Evolutionary conservation across 2,797 vertebrate species (phyloP), one percentile per base, ranked within the genome.

Genomic region (Megalops cyprinoides): DNA sequence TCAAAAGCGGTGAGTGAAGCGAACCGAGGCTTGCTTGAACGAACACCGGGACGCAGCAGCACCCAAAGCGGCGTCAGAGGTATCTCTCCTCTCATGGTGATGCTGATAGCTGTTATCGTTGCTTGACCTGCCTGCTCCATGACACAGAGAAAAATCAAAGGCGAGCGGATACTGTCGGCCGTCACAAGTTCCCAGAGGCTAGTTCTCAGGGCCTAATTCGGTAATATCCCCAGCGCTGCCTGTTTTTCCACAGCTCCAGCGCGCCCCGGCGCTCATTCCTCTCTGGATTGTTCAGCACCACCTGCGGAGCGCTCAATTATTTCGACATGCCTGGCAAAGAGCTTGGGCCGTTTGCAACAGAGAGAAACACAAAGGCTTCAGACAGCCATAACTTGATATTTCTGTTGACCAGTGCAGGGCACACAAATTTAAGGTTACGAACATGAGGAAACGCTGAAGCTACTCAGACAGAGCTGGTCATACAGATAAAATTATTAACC

Each of bases 91-190:
- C 31, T 87, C 83, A 84, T 84, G 86, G 84, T 84, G 84, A 88
- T 90, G 88, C 90, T 91, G 85, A 92, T 92, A 83, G 81, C 79
- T 86, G 85, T 92, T 91, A 92, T 78, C 89, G 76, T 82, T 39
- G 85, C 90, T 92, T 91, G 88, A 90, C 84, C 65, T 78, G 49
- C 23, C 87, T 86, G 84, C 84, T 87, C 82, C 74, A 71, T 81
- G 79, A 49, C 67, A 34, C 85, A 84, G 84, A 74, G 77, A 82
- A 76, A 80, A 89, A 90, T 91, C 85, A 91, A 90, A 92, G 85
- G 60, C 78, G 39, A 71, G 34, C 62, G 28, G 25, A 79, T 34
- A 14, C 0, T 28, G 80, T 23, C 60, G 42, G 20, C 25, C 46
- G 58, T 76, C n/a, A n/a, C n/a, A n/a, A n/a, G n/a, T n/a, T 76